Evolutionary conservation across 2,113 vertebrate genomes (phyloP), one percentile per base, ranked within the genome.

Genomic region (Oxyruncus cristatus): DNA sequence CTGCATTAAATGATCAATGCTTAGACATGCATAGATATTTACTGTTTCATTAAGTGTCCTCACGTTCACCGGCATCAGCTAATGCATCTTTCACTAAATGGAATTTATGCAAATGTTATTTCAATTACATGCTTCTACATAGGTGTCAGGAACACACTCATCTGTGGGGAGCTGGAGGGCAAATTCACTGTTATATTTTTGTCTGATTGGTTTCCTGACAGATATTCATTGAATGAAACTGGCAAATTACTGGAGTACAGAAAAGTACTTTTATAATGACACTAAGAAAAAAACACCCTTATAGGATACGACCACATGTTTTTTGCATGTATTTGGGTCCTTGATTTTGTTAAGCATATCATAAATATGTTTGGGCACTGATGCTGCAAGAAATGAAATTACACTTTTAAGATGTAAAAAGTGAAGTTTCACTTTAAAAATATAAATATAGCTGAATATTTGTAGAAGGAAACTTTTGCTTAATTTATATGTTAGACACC

Each of bases 21-120:
- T 92, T 67, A 52, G 61, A 86, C 70, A 55, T 39, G 59, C 35
- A 65, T 66, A 83, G 28, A 47, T 74, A 65, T 93, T 92, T 89
- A 91, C 74, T 72, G 30, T 87, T 81, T 91, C 79, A 92, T 92
- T 75, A 95, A 95, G 37, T 67, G 67, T 71, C 52, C 42, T 84
- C 67, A 81, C 23, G 52, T 77, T 77, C 65, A 71, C 52, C 67
- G 35, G 22, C 61, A 78, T 46, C 52, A 91, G 66, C 27, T 83
- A 81, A 49, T 39, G 50, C 46, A 83, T 66, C 63, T 76, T 61
- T 49, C 50, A 46, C 61, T 74, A 84, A 94, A 92, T 56, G 42
- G 72, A 90, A 90, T 90, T 90, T 86, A 93, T 73, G 63, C 42
- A 95, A 93, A 88, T 92, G 17, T 56, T 90, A 71, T 88, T 93